Evolutionary conservation across 2,888 invertebrate genomes (phyloP).

Genomic region (Leucophora obtusa): DNA sequence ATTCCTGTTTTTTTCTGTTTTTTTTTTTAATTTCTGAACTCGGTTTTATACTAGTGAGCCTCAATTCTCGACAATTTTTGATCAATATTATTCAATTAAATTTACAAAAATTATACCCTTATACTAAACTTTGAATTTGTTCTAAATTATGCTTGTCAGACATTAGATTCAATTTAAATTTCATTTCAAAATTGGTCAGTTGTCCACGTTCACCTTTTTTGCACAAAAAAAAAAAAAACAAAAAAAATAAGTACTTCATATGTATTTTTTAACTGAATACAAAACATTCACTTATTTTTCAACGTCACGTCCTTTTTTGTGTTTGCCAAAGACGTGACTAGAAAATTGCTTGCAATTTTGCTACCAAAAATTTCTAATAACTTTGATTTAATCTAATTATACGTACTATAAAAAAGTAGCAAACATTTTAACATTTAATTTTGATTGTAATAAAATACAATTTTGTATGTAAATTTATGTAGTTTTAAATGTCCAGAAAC

Average conservation of each 20-base stretch:
- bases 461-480: conserved; percentile 38
- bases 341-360: conserved; percentile 70
- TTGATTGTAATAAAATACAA: conserved; percentile 61
- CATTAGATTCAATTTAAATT: conserved; percentile 47
- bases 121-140: too few species aligned
- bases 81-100: too few species aligned
- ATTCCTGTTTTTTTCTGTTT: too few species aligned
- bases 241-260: not conserved
- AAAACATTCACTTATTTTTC: conserved; percentile 18
- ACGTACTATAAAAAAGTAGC: conserved; percentile 65
- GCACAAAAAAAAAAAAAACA: conserved; percentile 7
- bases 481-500: conserved; percentile 8
- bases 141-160: conserved; percentile 4
- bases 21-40: too few species aligned
- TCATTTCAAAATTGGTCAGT: conserved; percentile 41
- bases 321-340: conserved; percentile 71
- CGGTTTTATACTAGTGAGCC: too few species aligned
- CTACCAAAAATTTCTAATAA: conserved; percentile 54
- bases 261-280: not conserved
- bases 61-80: too few species aligned
- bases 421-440: conserved; percentile 51
- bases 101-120: too few species aligned
- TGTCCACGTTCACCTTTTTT: conserved; percentile 18
- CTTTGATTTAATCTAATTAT: conserved; percentile 76
- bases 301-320: conserved; percentile 54